These are phyloP conservation scores for Athetis lepigone DNA, from an alignment of 2,888 invertebrate species.

Conservation along the genomic window DNA sequence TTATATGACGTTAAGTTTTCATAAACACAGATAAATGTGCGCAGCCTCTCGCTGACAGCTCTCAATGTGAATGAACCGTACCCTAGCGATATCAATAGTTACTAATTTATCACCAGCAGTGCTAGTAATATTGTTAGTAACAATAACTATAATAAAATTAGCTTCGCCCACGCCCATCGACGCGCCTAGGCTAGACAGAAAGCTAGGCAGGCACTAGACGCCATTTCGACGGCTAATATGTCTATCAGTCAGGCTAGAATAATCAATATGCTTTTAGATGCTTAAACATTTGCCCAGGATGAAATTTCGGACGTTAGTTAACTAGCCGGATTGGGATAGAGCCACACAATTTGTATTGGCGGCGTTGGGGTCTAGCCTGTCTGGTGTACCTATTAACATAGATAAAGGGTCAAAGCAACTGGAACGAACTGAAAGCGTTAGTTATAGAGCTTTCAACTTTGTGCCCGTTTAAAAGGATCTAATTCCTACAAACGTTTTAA, in stretches of 20 bases:
- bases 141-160: slow-evolving; percentile 70
- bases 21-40: slow-evolving; percentile 56
- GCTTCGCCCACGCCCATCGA: slow-evolving; percentile 67
- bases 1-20: slow-evolving; percentile 52
- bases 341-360: slow-evolving; percentile 43
- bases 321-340: slow-evolving; percentile 30
- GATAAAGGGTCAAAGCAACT: background rate
- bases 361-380: slow-evolving; percentile 1
- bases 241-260: slow-evolving; percentile 74
- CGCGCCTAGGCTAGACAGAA: slow-evolving; percentile 69
- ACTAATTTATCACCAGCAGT: slow-evolving; percentile 68
- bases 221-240: slow-evolving; percentile 69
- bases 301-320: slow-evolving; percentile 64
- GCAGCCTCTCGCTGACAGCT: slow-evolving; percentile 53
- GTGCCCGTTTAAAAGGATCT: background rate
- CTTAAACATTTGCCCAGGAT: slow-evolving; percentile 69
- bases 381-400: slow-evolving; percentile 8
- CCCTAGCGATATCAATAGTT: slow-evolving; percentile 67
- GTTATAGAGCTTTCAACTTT: slow-evolving; percentile 14
- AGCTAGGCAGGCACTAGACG: slow-evolving; percentile 60
- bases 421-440: slow-evolving; percentile 7
- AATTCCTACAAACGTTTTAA: slow-evolving; percentile 9
- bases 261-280: slow-evolving; percentile 81
- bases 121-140: slow-evolving; percentile 66
- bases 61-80: slow-evolving; percentile 75